Evolutionary conservation across 2,113 vertebrate species (phyloP), one percentile per base, ranked within the genome.

Genomic region (Corythornis cristatus): DNA sequence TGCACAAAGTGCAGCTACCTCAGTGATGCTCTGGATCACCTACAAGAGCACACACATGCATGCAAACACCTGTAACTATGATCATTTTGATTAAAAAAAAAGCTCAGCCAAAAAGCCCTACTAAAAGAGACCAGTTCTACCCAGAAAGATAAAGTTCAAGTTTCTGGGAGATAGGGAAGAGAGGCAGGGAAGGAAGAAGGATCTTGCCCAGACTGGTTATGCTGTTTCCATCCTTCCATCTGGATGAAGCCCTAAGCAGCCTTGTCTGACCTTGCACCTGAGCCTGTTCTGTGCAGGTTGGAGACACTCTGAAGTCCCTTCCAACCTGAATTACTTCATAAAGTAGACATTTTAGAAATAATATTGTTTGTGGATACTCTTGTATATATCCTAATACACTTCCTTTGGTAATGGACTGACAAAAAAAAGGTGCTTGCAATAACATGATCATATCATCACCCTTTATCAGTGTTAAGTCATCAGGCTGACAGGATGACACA

Each of bases 401-500:
- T 86, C 58, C 50, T 92, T 89, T 51, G 40, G 42, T 83, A 93
- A 81, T 40, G 20, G 71, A 48, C 67, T 56, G 37, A 85, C 64
- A 89, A 81, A 56, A 89, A 84, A 33, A 76, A 93, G 95, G n/a
- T 62, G 29, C 17, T 95, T 82, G 53, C 45, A 95, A 84, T 68
- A 96, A 90, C 56, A 83, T 3, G 11, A 40, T 60, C 5, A 0
- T 60, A 88, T 76, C 43, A 89, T 51, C 62, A 85, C 17, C 29
- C 79, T 83, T 76, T 72, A 96, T 90, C 89, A 67, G 33, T 13
- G 48, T 88, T 84, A 91, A 82, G 64, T 88, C 91, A 96, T 95
- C 88, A 42, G 77, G 77, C 94, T 95, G 84, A 88, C 56, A 88
- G 78, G 90, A 89, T 79, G 89, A 86, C 95, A 96, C 90, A 95